A percentile compares a stretch with the other conserved stretches of the same genome.
Conservation (phyloP, 2,888 invertebrate species). For the Cataglyphis livida region DNA sequence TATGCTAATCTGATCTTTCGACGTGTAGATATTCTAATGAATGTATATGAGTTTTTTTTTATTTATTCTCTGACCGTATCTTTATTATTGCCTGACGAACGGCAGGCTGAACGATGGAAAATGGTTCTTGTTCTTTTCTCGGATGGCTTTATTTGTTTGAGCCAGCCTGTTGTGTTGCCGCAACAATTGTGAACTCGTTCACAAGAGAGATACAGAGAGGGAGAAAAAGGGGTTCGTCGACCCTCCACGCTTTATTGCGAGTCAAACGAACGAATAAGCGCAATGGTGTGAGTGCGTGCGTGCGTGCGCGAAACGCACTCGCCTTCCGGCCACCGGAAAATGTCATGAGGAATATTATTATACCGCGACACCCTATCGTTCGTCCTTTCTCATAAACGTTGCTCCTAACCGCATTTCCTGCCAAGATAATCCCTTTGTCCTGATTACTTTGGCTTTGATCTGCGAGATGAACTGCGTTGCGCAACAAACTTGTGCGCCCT, state of each 20-base stretch:
- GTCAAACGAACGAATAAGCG: slow-evolving; percentile 75
- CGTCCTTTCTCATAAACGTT: slow-evolving; percentile 42
- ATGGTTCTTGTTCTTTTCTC: slow-evolving; percentile 24
- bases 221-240: slow-evolving; percentile 74
- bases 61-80: slow-evolving; percentile 7
- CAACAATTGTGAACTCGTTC: slow-evolving; percentile 39
- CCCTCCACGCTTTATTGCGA: slow-evolving; percentile 72
- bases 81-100: slow-evolving; percentile 31
- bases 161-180: slow-evolving; percentile 32
- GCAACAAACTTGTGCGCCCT: slow-evolving; percentile 30
- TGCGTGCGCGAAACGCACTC: slow-evolving; percentile 71
- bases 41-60: neutral
- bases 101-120: slow-evolving; percentile 33
- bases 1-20: neutral
- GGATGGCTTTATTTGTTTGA: slow-evolving; percentile 44
- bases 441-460: slow-evolving; percentile 50
- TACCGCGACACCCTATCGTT: slow-evolving; percentile 26
- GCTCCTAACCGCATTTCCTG: slow-evolving; percentile 59
- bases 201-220: neutral
- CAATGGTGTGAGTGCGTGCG: slow-evolving; percentile 40
- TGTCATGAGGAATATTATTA: slow-evolving; percentile 77
- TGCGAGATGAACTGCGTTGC: slow-evolving; percentile 44
- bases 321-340: slow-evolving; percentile 80
- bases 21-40: neutral
- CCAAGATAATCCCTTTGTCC: slow-evolving; percentile 55